Percentiles rank a stretch among this genome's conserved stretches.
Evolutionary conservation across 2,888 invertebrate genomes (phyloP).

Genomic region (Hoplodrina ambigua): DNA sequence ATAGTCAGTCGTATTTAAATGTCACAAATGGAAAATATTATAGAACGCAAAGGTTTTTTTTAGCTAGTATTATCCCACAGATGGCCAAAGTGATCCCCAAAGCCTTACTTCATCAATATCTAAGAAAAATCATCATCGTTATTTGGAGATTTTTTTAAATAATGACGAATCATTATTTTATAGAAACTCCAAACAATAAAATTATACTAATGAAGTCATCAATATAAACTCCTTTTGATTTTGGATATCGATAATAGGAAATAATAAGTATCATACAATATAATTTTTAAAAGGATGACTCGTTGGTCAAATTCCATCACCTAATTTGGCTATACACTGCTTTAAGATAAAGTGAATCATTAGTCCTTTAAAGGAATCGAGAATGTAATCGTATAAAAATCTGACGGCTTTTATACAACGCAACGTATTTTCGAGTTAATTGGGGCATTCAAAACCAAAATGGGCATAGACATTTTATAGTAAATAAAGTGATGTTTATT

Average conservation of each 20-base stretch:
- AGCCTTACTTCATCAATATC: not conserved
- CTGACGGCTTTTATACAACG: constrained; percentile 9
- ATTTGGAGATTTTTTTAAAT: no score
- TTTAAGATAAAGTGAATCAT: constrained; percentile 53
- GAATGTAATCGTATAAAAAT: constrained; percentile 50
- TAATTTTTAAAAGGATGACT: constrained; percentile 11
- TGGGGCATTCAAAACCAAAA: constrained; percentile 38
- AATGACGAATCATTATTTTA: no score
- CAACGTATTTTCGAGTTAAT: constrained; percentile 35
- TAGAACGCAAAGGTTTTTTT: no score
- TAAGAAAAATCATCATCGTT: no score
- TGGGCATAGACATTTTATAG: constrained; percentile 19
- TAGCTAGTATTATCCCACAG: no score
- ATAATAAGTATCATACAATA: constrained; percentile 7
- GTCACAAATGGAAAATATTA: no score
- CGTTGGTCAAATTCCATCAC: constrained; percentile 29
- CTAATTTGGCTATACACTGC: constrained; percentile 38
- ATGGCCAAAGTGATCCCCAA: no score
- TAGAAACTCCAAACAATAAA: no score
- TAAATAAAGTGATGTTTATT: not conserved
- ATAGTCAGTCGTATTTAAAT: no score
- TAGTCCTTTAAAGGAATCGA: constrained; percentile 32
- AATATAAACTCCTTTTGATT: constrained; percentile 2
- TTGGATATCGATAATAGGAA: constrained; percentile 5
- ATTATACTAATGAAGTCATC: constrained; percentile 4